Conservation (phyloP, 2,113 vertebrate genomes). For the Panthera tigris region DNA sequence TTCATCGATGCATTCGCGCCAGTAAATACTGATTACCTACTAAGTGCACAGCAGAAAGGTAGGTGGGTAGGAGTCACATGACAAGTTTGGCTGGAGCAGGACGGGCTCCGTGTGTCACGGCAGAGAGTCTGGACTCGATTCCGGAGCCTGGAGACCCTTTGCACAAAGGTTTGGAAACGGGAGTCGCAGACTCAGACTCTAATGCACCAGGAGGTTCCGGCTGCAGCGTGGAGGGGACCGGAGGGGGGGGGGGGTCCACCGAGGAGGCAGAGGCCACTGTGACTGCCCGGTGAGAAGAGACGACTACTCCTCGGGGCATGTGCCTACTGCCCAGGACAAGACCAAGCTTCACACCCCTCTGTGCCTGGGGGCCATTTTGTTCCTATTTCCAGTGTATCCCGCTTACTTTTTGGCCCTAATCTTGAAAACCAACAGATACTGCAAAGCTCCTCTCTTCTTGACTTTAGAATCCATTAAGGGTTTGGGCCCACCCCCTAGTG, state of each 20-base stretch:
- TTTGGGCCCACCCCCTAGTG: neutral
- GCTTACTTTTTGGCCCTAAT: no score
- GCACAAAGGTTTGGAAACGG: neutral
- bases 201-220: neutral
- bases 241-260: fast-evolving
- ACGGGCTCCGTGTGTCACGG: neutral
- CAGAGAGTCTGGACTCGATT: neutral
- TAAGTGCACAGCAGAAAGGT: neutral
- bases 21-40: neutral
- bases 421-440: neutral
- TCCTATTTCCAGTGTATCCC: neutral
- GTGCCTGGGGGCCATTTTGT: no score
- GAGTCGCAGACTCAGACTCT: neutral
- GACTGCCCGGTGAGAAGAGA: fast-evolving
- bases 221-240: neutral
- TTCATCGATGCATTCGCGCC: neutral
- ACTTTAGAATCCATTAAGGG: neutral
- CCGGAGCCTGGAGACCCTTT: neutral
- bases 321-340: neutral
- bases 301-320: neutral
- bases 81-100: neutral
- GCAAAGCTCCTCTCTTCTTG: neutral
- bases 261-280: neutral
- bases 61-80: neutral
- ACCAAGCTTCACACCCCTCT: neutral